phyloP scores from a whole-genome alignment of 1,140 invertebrate species.

The Drosophila fuyamai region DNA sequence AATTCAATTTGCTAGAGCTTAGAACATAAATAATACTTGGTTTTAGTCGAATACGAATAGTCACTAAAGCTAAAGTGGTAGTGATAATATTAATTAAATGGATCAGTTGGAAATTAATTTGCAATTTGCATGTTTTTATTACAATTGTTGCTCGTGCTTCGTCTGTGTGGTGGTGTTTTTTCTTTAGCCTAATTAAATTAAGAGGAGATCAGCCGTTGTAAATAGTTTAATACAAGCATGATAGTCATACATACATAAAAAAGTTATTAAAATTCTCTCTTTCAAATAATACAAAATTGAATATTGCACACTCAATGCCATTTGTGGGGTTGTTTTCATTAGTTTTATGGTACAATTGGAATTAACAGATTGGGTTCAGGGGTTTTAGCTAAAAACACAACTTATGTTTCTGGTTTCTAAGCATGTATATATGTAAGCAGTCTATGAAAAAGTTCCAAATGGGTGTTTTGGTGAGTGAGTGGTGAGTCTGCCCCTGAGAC shows the following conservation, averaged over 20 bases:
- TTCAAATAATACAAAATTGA: constrained; percentile 59
- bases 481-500: constrained; percentile 12
- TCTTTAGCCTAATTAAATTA: constrained; percentile 68
- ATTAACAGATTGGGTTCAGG: constrained; percentile 5
- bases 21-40: constrained; percentile 76
- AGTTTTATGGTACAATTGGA: constrained; percentile 18
- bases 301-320: constrained; percentile 76
- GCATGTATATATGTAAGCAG: constrained; percentile 49
- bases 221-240: constrained; percentile 57
- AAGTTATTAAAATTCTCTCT: constrained; percentile 29
- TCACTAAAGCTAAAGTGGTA: constrained; percentile 20
- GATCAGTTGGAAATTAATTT: constrained; percentile 56
- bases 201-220: constrained; percentile 76
- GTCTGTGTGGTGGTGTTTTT: constrained; percentile 8
- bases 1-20: constrained; percentile 72
- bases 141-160: constrained; percentile 50
- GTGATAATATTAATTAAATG: constrained; percentile 40
- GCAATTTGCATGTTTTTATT: constrained; percentile 53
- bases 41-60: constrained; percentile 47
- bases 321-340: constrained; percentile 42
- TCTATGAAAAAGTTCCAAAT: constrained; percentile 72
- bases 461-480: constrained; percentile 68
- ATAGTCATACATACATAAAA: constrained; percentile 41
- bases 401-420: constrained; percentile 52
- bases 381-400: constrained; percentile 43